Evolutionary conservation across 2,797 vertebrate genomes (phyloP).

Genomic region (Rhinatrema bivittatum): DNA sequence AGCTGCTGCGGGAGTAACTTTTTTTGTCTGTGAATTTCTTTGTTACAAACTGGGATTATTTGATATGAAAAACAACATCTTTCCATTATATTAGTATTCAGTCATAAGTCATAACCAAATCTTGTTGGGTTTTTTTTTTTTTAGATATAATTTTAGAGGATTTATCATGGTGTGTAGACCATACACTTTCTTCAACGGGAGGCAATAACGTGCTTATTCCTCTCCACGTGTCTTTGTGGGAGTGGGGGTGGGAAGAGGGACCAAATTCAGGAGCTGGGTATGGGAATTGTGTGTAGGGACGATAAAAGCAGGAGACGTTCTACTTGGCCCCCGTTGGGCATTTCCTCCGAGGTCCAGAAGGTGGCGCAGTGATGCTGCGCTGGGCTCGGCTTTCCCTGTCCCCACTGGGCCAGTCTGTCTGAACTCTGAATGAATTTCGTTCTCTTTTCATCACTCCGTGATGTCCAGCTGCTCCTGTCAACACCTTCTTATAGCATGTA

Average conservation of each 20-base stretch:
- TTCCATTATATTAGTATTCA: too few species aligned
- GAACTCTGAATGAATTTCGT: conserved; percentile 83
- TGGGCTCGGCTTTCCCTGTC: conserved; percentile 26
- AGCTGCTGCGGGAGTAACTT: too few species aligned
- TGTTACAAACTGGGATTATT: too few species aligned
- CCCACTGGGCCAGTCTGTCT: conserved; percentile 73
- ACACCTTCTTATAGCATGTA: conserved; percentile 91
- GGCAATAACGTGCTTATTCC: too few species aligned
- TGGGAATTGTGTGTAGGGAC: not conserved
- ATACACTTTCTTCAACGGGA: too few species aligned
- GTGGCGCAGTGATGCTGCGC: conserved; percentile 41
- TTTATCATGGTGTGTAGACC: too few species aligned
- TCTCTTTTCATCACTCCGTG: conserved; percentile 88
- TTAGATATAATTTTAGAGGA: too few species aligned
- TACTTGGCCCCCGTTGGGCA: not conserved
- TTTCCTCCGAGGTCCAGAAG: conserved; percentile 42
- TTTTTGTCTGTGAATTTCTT: too few species aligned
- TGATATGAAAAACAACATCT: too few species aligned
- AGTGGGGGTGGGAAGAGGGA: accelerated
- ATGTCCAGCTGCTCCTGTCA: conserved; percentile 98
- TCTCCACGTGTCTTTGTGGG: too few species aligned
- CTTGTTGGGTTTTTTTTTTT: too few species aligned
- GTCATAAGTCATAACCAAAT: too few species aligned
- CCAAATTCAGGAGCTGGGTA: accelerated
- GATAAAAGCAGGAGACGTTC: accelerated